Base-by-base conservation (phyloP, 2,797 vertebrate species). In the Cheirogaleus major region DNA sequence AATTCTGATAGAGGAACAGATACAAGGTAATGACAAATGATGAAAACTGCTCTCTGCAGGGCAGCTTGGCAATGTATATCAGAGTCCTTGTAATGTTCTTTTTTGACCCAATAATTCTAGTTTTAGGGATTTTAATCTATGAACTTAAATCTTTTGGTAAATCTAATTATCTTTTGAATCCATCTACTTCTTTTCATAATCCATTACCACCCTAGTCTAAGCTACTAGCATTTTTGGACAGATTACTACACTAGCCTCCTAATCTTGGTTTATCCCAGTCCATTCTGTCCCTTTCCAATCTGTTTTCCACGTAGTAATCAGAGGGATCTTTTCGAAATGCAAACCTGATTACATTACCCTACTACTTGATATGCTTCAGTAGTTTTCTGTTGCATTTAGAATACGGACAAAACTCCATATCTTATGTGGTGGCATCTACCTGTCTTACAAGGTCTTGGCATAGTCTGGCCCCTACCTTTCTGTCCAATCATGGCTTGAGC, bases 111-210 rank as follows among this genome's bases (percentile, higher is more conserved):
- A 1, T 93, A 91, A 63, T 96, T 90, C 13, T 91, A 93, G 65
- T 95, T 95, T 65, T 63, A 70, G 91, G 82, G 67, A 82, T 85
- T 93, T 97, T 95, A 96, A 83, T 63, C 70, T 96, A 20, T 79
- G 55, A 95, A 75, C 70, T 14, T 88, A 87, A 96, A 76, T 95
- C 67, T 96, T 95, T 96, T 86, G 91, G 61, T 67, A 95, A 85
- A 91, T 95, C 25, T 93, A 41, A 67, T 92, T 97, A 61, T 94
- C 93, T 90, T 97, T 97, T 94, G 65, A 96, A 78, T 93, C 52
- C 76, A 63, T 96, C 75, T 93, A 41, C 50, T 92, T 92, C 84
- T 95, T 96, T 93, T 93, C 93, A 93, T 97, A 97, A 89, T 92
- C 38, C 76, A 93, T 92, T 78, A 89, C 79, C 52, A 95, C 84